Base-by-base conservation (phyloP, 2,888 invertebrate species). In the Galerucella nymphaeae region DNA sequence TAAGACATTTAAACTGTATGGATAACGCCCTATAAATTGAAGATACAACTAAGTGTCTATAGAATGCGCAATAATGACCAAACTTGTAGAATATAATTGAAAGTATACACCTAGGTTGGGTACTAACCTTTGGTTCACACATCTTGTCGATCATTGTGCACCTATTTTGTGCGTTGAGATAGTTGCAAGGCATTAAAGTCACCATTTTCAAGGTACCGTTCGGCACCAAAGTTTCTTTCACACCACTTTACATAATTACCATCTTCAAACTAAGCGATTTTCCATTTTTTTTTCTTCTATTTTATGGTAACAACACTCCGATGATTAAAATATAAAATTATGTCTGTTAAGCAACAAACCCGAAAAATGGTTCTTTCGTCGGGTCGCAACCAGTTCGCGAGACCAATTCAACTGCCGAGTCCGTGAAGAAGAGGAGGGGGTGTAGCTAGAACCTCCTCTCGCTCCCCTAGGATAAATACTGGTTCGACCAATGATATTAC, bases 181-280 rank as follows among this genome's bases (percentile, higher is more conserved):
- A 91, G 87, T 89, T 90, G 87, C 90, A 91, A 87, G 90, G 90
- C 90, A 91, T 90, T 88, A 91, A 88, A 83, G 90, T 90, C 89
- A 91, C 90, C 90, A 91, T 90, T 84, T 84, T 84, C 82, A 79
- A 74, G 78, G 79, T 77, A 79, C 80, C 83, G 76, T 77, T 66
- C 80, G 81, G 80, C 77, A 79, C 79, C 76, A 45, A 61, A 38
- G 66, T 59, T 48, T 30, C 14, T 45, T 66, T 18, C 69, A 67
- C 65, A 59, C 66, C 72, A 71, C 67, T 55, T 68, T 63, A 75
- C 73, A 68, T 63, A 58, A 73, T 64, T 68, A 58, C 62, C 50
- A 50, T 70, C 4, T 30, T 9, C 8, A 16, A 42, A 42, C 41
- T 41, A 62, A 10, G 3, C 13, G 18, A 62, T 30, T 11, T 18